These are phyloP conservation scores for Caerostris darwini DNA, from an alignment of 1,140 invertebrate species.

Conservation along the genomic window DNA sequence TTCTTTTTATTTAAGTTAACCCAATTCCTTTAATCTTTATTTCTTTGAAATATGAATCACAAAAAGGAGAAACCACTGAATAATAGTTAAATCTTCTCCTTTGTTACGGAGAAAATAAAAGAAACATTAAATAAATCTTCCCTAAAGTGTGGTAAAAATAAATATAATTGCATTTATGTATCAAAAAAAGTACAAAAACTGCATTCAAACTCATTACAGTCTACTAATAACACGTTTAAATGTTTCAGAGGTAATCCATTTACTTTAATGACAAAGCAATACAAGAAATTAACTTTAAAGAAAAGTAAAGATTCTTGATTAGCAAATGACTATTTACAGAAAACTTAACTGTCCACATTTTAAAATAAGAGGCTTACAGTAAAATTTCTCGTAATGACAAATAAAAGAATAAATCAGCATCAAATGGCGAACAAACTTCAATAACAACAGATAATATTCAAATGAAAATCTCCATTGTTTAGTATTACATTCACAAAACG, in stretches of 20 bases:
- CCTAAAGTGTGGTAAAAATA: too few relatives aligned
- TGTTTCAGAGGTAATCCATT: not conserved
- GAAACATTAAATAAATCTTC: too few relatives aligned
- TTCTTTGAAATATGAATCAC: too few relatives aligned
- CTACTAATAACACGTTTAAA: not conserved
- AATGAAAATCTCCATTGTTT: not conserved
- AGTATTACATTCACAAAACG: not conserved
- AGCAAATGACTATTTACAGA: not conserved
- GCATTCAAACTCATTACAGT: not conserved
- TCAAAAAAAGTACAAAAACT: too few relatives aligned
- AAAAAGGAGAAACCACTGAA: too few relatives aligned
- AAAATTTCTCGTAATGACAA: not conserved
- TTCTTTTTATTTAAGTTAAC: too few relatives aligned
- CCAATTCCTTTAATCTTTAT: too few relatives aligned
- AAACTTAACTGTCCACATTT: too few relatives aligned
- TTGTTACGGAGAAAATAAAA: too few relatives aligned
- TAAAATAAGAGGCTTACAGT: not conserved
- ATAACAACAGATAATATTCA: not conserved
- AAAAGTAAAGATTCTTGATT: not conserved
- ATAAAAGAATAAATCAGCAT: not conserved
- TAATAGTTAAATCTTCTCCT: too few relatives aligned
- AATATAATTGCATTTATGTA: too few relatives aligned
- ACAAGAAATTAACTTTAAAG: not conserved
- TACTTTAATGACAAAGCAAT: not conserved
- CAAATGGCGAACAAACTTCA: not conserved